Evolutionary conservation across 1,140 invertebrate genomes (phyloP).

Genomic region (Lithobius niger): DNA sequence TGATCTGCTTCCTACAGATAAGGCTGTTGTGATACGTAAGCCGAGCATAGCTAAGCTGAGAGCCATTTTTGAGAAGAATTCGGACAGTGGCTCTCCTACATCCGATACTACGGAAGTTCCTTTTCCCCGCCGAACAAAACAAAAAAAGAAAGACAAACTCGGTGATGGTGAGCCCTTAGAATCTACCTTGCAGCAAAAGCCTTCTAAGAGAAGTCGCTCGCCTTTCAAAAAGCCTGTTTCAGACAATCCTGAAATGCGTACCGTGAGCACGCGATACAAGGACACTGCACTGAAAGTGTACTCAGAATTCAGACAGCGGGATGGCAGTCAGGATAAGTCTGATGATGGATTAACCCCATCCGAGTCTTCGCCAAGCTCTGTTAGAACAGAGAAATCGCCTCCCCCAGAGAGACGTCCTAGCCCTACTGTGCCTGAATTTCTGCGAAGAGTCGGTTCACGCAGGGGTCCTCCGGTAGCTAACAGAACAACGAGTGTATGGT

Average conservation of each 20-base stretch:
- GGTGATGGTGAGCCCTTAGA: slow-evolving; percentile 5
- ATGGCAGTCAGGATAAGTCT: too few species aligned
- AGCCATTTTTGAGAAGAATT: slow-evolving; percentile 34
- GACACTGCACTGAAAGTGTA: slow-evolving; percentile 16
- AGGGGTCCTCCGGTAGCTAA: background rate
- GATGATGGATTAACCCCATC: background rate
- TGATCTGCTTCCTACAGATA: slow-evolving; percentile 13
- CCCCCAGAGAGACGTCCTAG: background rate
- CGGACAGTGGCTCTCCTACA: background rate
- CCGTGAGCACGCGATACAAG: slow-evolving; percentile 15
- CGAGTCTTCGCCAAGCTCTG: too few species aligned
- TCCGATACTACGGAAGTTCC: background rate
- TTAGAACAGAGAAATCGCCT: background rate
- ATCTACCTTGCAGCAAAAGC: too few species aligned
- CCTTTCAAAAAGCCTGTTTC: slow-evolving; percentile 10
- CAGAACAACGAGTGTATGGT: slow-evolving; percentile 2
- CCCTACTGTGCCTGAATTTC: background rate
- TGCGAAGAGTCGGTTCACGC: background rate
- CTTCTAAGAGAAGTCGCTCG: background rate
- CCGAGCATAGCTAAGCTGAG: slow-evolving; percentile 36
- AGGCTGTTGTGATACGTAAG: slow-evolving; percentile 25
- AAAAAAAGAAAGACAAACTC: slow-evolving; percentile 14
- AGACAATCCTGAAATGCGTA: slow-evolving; percentile 18
- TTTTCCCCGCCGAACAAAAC: slow-evolving; percentile 8
- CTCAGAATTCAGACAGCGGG: slow-evolving; percentile 15